Evolutionary conservation across 2,888 invertebrate species (phyloP), one percentile per base, ranked within the genome.

Genomic region (Smittia sp.): DNA sequence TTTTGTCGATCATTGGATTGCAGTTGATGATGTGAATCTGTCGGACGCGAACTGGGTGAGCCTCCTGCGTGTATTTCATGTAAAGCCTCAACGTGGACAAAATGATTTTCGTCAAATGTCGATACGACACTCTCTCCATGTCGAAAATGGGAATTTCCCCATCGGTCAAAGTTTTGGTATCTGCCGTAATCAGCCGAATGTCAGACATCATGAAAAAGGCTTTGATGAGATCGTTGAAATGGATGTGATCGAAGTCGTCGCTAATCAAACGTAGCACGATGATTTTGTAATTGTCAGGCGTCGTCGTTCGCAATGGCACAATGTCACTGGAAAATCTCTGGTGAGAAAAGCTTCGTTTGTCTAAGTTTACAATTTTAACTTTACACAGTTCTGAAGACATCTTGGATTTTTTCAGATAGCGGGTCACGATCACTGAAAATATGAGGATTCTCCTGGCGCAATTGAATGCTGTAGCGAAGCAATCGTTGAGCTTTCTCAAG

Each of bases 101-200:
- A 54, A 86, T 86, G 1, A 90, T 81, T 81, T 87, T 88, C 7
- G 88, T 84, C 25, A 90, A 81, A 77, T 90, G 90, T 75, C 86
- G 86, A 74, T 90, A 79, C 0, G 86, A 83, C 41, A 87, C 86
- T 66, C 89, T 88, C 0, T 85, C 84, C 79, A 90, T 87, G 79
- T 90, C 90, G 76, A 90, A 90, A 65, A 90, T 87, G 0, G 90
- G 89, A 70, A 90, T 85, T 79, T 90, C 90, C 0, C 90, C 90
- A 0, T 86, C 84, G 0, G 87, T 83, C 46, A 86, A 85, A 0
- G 83, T 85, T 41, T 86, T 85, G 0, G 83, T 83, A 75, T 88
- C 87, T 20, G 88, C 87, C 1, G 80, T 81, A 15, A 81, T 79
- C 76, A 90, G 84, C 75, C 90, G 84, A 22, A 89, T 86, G 79